Percentiles rank a stretch among this genome's conserved stretches.
Evolutionary conservation across 2,797 vertebrate species (phyloP).

Genomic region (Phylloscopus collybita): DNA sequence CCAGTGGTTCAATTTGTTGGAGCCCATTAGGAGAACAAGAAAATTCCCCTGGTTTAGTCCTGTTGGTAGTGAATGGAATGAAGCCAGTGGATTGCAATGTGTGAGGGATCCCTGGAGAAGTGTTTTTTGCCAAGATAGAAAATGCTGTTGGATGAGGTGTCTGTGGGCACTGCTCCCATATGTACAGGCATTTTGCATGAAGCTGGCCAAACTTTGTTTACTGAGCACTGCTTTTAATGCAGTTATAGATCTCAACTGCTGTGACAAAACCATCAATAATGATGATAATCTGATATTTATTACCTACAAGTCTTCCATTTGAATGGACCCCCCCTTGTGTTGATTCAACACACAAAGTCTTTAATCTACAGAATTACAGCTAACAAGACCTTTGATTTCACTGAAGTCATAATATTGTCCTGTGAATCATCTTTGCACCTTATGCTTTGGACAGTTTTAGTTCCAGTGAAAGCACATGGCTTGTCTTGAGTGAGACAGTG

Average conservation of each 20-base stretch:
- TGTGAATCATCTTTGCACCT: background rate
- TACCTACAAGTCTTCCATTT: background rate
- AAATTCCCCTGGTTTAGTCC: background rate
- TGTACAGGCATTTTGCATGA: background rate
- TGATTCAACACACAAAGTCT: rapidly evolving
- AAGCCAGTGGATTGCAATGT: background rate
- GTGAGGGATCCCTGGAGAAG: background rate
- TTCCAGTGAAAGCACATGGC: too few relatives aligned
- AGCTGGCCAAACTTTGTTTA: background rate
- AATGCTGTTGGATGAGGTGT: background rate
- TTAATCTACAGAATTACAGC: background rate
- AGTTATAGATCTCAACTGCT: background rate
- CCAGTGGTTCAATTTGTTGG: background rate
- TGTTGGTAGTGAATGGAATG: background rate
- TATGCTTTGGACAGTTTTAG: background rate
- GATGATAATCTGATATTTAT: background rate
- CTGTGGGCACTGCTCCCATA: background rate
- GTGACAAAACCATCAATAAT: background rate
- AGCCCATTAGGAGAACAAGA: background rate
- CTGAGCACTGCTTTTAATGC: background rate
- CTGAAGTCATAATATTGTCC: background rate
- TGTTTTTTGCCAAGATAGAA: background rate
- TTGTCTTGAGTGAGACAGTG: background rate
- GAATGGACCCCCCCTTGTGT: background rate
- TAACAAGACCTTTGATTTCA: background rate